These are phyloP conservation scores for Macrotus californicus DNA, from an alignment of 2,113 vertebrate species.

Conservation along the genomic window DNA sequence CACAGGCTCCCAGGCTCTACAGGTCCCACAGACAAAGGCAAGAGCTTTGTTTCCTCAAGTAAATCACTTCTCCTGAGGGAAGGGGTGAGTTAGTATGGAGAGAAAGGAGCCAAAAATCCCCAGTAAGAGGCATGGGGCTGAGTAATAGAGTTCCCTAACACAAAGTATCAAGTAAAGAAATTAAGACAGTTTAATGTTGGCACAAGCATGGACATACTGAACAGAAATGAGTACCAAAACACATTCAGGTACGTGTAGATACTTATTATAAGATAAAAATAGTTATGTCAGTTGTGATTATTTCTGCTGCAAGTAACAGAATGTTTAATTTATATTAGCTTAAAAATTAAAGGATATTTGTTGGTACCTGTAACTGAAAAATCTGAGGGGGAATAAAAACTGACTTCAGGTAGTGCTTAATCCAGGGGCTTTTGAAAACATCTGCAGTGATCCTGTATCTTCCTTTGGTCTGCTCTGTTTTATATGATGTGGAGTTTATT, in stretches of 20 bases:
- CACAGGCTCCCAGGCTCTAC: neutral
- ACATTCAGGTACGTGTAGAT: neutral
- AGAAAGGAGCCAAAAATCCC: neutral
- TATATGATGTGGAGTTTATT: neutral
- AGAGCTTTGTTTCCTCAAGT: neutral
- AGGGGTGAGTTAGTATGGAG: neutral
- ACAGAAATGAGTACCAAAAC: neutral
- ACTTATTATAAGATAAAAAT: neutral
- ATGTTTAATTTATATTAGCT: neutral
- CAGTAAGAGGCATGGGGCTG: neutral
- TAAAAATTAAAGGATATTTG: neutral
- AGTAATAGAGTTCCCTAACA: neutral
- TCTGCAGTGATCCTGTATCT: neutral
- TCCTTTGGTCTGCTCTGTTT: neutral
- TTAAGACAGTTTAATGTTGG: neutral
- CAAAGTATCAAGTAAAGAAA: neutral
- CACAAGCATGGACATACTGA: neutral
- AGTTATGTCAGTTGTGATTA: neutral
- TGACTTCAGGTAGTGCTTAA: neutral
- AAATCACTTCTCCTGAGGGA: neutral
- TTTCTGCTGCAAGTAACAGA: neutral
- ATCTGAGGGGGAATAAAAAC: neutral
- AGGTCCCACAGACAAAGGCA: neutral
- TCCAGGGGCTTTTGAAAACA: neutral
- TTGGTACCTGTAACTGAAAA: neutral